Percentiles rank a stretch among this genome's conserved stretches.
Conservation (phyloP, 2,888 invertebrate genomes). For the Archips xylosteana region DNA sequence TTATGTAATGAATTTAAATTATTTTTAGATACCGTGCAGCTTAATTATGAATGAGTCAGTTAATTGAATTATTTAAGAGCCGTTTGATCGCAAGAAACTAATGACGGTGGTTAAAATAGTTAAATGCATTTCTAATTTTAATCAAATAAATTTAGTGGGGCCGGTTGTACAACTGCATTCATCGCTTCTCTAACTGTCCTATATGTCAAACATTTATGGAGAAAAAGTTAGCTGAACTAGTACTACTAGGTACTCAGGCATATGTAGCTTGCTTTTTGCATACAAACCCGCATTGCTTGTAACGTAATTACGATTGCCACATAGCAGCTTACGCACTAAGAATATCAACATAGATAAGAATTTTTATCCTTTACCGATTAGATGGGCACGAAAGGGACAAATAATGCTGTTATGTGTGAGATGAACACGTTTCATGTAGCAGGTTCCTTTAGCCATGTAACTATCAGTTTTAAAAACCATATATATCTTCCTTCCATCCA, state of each 20-base stretch:
- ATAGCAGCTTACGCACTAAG: slow-evolving; percentile 23
- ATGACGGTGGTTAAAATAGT: not conserved
- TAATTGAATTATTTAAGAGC: slow-evolving; percentile 17
- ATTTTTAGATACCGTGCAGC: slow-evolving; percentile 27
- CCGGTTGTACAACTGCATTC: not conserved
- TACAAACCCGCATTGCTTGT: slow-evolving; percentile 35
- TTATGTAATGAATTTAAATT: slow-evolving; percentile 37
- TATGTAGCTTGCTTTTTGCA: slow-evolving; percentile 15
- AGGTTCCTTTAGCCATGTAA: slow-evolving; percentile 22
- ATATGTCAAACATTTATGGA: not conserved
- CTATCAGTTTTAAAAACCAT: slow-evolving; percentile 25
- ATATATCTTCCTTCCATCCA: slow-evolving; percentile 32
- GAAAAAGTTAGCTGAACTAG: not conserved
- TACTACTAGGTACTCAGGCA: not conserved
- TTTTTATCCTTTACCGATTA: slow-evolving; percentile 10
- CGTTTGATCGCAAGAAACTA: slow-evolving; percentile 2
- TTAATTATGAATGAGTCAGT: slow-evolving; percentile 10
- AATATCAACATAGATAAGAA: slow-evolving; percentile 14
- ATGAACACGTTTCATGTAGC: not conserved
- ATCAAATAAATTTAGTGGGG: not conserved
- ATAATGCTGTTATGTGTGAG: not conserved
- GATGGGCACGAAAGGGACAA: not conserved
- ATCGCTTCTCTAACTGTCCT: not conserved
- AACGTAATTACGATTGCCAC: slow-evolving; percentile 33
- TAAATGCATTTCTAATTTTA: not conserved